phyloP scores from a whole-genome alignment of 2,888 invertebrate species.

The Prosopocoilus inquinatus region DNA sequence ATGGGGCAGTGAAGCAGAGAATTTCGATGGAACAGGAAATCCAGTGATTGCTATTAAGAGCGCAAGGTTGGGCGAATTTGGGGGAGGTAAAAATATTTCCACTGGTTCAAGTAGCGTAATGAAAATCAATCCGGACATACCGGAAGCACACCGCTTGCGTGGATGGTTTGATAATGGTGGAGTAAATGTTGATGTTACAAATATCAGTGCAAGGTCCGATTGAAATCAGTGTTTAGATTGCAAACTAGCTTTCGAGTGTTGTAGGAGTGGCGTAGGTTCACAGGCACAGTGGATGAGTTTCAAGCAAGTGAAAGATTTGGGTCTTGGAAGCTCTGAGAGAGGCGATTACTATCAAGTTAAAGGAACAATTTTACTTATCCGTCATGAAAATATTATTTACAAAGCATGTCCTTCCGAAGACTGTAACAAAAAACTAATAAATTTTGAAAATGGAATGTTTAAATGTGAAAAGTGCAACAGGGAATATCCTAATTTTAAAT shows the following conservation, averaged over 20 bases:
- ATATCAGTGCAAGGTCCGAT: constrained; percentile 62
- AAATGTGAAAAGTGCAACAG: constrained; percentile 94
- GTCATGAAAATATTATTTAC: constrained; percentile 83
- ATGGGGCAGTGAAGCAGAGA: constrained; percentile 89
- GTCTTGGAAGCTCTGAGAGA: constrained; percentile 72
- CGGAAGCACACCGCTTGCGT: constrained; percentile 79
- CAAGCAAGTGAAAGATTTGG: constrained; percentile 68
- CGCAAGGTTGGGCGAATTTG: constrained; percentile 82
- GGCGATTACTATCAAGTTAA: constrained; percentile 80
- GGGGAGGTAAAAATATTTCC: constrained; percentile 73
- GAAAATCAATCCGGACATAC: constrained; percentile 84
- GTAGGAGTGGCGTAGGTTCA: constrained; percentile 27
- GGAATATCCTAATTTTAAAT: constrained; percentile 82
- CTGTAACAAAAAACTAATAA: constrained; percentile 95
- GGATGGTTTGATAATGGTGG: constrained; percentile 92
- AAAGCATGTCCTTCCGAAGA: constrained; percentile 84
- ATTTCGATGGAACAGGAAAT: constrained; percentile 72
- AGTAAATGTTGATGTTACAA: constrained; percentile 58
- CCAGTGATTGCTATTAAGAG: constrained; percentile 87
- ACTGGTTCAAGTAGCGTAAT: constrained; percentile 52
- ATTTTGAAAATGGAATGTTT: constrained; percentile 82
- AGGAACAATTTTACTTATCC: constrained; percentile 75
- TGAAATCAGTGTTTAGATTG: neutral
- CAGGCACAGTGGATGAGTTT: constrained; percentile 72
- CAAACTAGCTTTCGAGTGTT: neutral